phyloP scores from a whole-genome alignment of 53 echinoderm and acorn worm genomes.

The Crossaster papposus region DNA sequence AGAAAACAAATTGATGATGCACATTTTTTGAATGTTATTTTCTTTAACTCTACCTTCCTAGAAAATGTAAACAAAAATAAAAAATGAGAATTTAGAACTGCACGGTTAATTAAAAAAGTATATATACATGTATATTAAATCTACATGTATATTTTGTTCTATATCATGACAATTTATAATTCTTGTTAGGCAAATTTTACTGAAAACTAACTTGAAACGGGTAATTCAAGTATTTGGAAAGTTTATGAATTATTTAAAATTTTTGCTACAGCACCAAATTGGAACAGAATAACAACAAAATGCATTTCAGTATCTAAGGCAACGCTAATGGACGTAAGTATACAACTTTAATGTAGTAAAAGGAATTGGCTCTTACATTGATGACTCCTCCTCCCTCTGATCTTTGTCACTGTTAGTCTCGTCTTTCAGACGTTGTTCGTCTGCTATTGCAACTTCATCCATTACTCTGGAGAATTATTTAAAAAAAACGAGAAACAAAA shows the following conservation, averaged over 20 bases:
- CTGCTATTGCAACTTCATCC: conserved; percentile 77
- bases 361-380: conserved; percentile 71
- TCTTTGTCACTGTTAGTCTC: conserved; percentile 46
- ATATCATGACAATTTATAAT: too few relatives aligned
- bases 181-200: neutral
- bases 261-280: too few relatives aligned
- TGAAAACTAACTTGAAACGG: neutral
- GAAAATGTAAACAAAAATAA: too few relatives aligned
- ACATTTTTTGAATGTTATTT: too few relatives aligned
- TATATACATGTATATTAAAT: too few relatives aligned
- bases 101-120: too few relatives aligned
- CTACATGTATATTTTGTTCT: too few relatives aligned
- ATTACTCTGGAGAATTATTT: conserved; percentile 72
- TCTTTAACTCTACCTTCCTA: too few relatives aligned
- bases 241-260: too few relatives aligned
- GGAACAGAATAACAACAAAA: too few relatives aligned
- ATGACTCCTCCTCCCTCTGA: conserved; percentile 81
- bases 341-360: neutral
- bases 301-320: neutral
- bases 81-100: too few relatives aligned
- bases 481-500: neutral
- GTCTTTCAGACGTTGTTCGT: conserved; percentile 69
- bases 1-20: neutral
- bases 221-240: too few relatives aligned
- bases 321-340: neutral